These are phyloP conservation scores for Sycophaga agraensis DNA, from an alignment of 1,140 invertebrate genomes.

Conservation along the genomic window DNA sequence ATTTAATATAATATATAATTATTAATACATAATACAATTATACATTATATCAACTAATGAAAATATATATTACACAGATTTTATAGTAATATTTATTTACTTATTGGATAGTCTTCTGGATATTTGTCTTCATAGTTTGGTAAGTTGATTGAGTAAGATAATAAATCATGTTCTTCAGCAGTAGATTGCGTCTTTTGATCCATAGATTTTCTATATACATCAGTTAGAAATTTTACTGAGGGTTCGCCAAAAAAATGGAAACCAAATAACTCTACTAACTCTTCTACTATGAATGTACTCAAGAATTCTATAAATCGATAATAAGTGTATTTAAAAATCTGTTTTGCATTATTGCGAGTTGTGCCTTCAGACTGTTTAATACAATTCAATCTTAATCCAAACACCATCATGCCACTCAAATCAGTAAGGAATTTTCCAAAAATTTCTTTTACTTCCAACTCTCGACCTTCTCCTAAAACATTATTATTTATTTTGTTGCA, in stretches of 20 bases:
- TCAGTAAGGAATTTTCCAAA: conserved; percentile 54
- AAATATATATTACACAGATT: no score
- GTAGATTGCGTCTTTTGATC: conserved; percentile 40
- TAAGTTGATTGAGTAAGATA: conserved; percentile 61
- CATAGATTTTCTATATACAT: conserved; percentile 39
- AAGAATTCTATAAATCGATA: conserved; percentile 40
- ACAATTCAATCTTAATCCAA: conserved; percentile 52
- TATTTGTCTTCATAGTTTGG: conserved; percentile 47
- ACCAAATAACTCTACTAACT: conserved; percentile 31
- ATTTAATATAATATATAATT: no score
- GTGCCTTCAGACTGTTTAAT: conserved; percentile 44
- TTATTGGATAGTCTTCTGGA: no score
- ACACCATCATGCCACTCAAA: conserved; percentile 55
- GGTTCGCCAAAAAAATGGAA: conserved; percentile 35
- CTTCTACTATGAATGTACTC: conserved; percentile 32
- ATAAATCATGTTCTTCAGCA: conserved; percentile 57
- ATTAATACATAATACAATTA: no score
- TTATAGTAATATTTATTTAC: no score
- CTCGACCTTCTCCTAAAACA: neutral
- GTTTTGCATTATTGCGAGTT: conserved; percentile 37
- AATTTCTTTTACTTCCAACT: conserved; percentile 52
- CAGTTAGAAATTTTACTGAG: conserved; percentile 36
- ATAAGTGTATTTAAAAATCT: conserved; percentile 56
- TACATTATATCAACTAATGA: no score
- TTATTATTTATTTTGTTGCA: neutral